Evolutionary conservation across 2,888 invertebrate genomes (phyloP).

Genomic region (Macaria liturata): DNA sequence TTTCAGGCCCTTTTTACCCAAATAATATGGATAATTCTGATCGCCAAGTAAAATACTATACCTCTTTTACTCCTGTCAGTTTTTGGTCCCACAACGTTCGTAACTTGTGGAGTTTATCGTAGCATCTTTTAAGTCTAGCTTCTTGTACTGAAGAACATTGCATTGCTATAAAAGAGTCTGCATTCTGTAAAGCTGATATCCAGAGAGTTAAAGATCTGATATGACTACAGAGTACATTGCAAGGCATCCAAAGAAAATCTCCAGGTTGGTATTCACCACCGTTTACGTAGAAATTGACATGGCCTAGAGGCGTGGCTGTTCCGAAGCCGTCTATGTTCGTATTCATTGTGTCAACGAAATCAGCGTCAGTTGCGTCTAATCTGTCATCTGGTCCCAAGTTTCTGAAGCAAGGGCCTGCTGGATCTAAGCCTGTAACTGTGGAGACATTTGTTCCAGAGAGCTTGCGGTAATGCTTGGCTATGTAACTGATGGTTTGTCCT

Average conservation of each 20-base stretch:
- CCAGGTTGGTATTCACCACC: conserved; percentile 65
- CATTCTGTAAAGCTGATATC: conserved; percentile 50
- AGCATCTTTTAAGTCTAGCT: conserved; percentile 51
- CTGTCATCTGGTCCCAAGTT: neutral
- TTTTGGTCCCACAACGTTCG: conserved; percentile 49
- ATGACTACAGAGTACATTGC: conserved; percentile 53
- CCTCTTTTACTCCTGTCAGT: conserved; percentile 46
- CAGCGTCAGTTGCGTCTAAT: neutral
- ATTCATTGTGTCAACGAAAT: no score
- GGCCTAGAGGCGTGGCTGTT: conserved; percentile 63
- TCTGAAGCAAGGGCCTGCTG: neutral
- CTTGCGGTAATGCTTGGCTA: neutral
- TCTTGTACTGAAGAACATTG: conserved; percentile 56
- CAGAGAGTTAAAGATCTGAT: conserved; percentile 47
- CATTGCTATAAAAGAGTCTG: conserved; percentile 49
- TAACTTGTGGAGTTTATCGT: conserved; percentile 47
- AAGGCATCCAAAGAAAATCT: conserved; percentile 46
- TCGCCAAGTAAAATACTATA: conserved; percentile 52
- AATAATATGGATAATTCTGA: conserved; percentile 55
- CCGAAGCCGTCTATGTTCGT: conserved; percentile 68
- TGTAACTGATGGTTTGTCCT: neutral
- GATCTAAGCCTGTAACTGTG: neutral
- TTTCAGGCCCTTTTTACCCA: conserved; percentile 58
- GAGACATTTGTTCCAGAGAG: neutral
- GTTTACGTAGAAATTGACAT: conserved; percentile 67